Base-by-base conservation (phyloP, 2,888 invertebrate species). In the Phoenoteleia sp. region DNA sequence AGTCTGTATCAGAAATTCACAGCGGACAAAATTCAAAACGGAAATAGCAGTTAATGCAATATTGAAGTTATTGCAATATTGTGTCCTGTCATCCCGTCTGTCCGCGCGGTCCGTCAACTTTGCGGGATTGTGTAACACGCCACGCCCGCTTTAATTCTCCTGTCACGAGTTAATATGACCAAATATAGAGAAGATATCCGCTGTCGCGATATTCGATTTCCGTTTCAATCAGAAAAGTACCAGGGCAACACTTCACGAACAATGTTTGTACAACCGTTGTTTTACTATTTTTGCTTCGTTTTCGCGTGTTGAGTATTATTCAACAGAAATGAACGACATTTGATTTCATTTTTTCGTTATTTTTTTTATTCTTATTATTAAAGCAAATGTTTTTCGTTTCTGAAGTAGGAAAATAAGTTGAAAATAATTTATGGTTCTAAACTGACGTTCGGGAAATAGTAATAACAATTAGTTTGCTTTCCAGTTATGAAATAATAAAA, bases 61-160 rank as follows among this genome's bases (percentile, higher is more conserved):
- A 93, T 93, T 93, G 92, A 92, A 93, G 93, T 93, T 93, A 93
- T 93, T 93, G 93, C 93, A 93, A 93, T 93, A 93, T 93, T 93
- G 93, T 93, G 93, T 93, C 91, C 92, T 92, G 93, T 92, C 93
- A 92, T 90, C 88, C 88, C 88, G 88, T 87, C 87, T 77, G 83
- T 84, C 86, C 86, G 67, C 67, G 67, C 72, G 74, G 79, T 54
- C 69, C 86, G 88, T 89, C 89, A 88, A 90, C 87, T 91, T 91
- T 89, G 88, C 89, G 85, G 85, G 86, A 89, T 90, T 89, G 89
- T 88, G 87, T 89, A 89, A 91, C 89, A 85, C 87, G 87, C 88
- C 89, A 88, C 90, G 88, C 89, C 89, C 88, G 89, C 85, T 89
- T 90, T 90, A 91, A 91, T 92, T 88, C 87, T 87, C 86, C 87